Evolutionary conservation across 2,888 invertebrate genomes (phyloP).

Genomic region (Ochropacha duplaris): DNA sequence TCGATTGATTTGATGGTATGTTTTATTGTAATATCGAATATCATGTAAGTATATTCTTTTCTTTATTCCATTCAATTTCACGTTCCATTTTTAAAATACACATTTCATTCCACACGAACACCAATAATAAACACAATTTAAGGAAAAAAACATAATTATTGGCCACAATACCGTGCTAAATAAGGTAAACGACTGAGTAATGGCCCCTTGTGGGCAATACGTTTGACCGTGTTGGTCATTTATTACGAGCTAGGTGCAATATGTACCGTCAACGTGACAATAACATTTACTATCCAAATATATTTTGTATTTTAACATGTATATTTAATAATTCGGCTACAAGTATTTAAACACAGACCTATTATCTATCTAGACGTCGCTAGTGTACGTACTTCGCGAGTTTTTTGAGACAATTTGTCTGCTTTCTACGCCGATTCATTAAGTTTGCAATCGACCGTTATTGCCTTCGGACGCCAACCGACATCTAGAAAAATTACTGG

Average conservation of each 20-base stretch:
- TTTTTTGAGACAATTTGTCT: no score
- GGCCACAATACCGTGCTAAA: constrained; percentile 29
- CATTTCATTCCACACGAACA: not conserved
- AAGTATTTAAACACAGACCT: no score
- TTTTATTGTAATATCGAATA: not conserved
- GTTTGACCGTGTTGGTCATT: constrained; percentile 11
- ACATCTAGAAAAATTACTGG: no score
- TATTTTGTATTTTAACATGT: not conserved
- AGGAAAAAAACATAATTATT: constrained; percentile 37
- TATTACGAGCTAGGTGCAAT: constrained; percentile 11
- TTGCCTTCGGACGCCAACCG: no score
- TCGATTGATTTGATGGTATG: no score
- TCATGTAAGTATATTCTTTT: not conserved
- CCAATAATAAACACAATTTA: not conserved
- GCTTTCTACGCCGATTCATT: no score
- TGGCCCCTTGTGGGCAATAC: constrained; percentile 23
- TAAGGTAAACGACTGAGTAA: constrained; percentile 39
- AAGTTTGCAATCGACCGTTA: no score
- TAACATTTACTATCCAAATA: not conserved
- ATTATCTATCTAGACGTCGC: no score
- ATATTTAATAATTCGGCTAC: no score
- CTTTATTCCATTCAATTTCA: not conserved
- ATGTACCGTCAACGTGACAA: not conserved
- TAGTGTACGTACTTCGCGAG: no score
- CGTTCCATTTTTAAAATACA: not conserved